Conservation (phyloP, 1,140 invertebrate genomes). For the Aphaenogaster ashmeadi region DNA sequence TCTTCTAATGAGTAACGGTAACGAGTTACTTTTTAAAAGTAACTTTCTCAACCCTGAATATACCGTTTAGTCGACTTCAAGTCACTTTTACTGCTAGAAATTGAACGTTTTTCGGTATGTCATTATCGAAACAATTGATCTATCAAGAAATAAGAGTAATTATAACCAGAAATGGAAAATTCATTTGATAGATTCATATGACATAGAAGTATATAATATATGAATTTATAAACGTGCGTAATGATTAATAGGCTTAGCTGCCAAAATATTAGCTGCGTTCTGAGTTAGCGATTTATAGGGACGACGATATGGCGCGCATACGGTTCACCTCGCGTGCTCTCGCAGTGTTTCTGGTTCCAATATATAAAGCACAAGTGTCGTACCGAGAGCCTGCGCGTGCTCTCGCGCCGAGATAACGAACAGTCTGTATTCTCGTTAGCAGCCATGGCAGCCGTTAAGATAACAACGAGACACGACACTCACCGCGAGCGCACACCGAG, state of each 20-base stretch:
- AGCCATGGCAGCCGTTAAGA: constrained; percentile 79
- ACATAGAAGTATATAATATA: background rate
- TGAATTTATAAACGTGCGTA: background rate
- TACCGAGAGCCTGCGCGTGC: constrained; percentile 78
- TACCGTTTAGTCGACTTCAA: background rate
- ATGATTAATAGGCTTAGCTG: background rate
- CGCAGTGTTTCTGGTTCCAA: constrained; percentile 52
- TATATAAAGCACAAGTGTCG: constrained; percentile 78
- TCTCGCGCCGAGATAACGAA: constrained; percentile 81
- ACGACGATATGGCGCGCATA: constrained; percentile 44
- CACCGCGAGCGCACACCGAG: constrained; percentile 38
- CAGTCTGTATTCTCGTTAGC: constrained; percentile 81
- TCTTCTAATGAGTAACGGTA: too few relatives aligned
- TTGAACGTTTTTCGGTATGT: background rate
- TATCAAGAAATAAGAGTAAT: background rate
- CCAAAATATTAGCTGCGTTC: constrained; percentile 34
- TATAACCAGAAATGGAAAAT: background rate
- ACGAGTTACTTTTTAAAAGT: too few relatives aligned
- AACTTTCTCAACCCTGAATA: too few relatives aligned
- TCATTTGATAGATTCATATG: background rate
- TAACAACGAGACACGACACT: constrained; percentile 77
- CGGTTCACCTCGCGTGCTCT: constrained; percentile 28
- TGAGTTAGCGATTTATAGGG: constrained; percentile 34
- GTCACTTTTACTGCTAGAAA: background rate
- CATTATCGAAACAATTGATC: background rate